These are phyloP conservation scores for Nebria salina DNA, from an alignment of 2,888 invertebrate genomes.

Conservation along the genomic window DNA sequence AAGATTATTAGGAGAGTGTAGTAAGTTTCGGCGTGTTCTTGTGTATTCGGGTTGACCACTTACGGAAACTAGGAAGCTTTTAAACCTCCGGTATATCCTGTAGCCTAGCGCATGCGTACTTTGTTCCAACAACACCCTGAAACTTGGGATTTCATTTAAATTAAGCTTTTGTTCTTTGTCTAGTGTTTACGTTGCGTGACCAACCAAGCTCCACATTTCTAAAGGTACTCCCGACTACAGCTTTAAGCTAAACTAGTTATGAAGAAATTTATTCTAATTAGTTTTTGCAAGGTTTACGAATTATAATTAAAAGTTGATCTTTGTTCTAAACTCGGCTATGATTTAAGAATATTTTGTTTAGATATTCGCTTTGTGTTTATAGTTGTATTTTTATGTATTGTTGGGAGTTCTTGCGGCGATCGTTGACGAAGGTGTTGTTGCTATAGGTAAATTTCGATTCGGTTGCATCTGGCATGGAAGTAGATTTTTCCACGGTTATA, in stretches of 20 bases:
- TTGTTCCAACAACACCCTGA: background rate
- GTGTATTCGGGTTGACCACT: background rate
- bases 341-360: no score
- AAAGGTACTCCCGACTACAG: no score
- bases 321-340: no score
- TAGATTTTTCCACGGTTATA: background rate
- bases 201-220: background rate
- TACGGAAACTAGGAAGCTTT: background rate
- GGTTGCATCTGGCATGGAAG: background rate
- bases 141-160: background rate
- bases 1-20: background rate
- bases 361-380: no score
- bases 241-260: no score
- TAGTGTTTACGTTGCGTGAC: background rate
- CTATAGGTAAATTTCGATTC: background rate
- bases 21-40: background rate
- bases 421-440: no score
- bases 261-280: no score
- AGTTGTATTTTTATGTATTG: no score
- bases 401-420: no score
- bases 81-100: background rate
- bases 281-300: no score
- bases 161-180: background rate
- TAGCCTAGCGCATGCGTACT: background rate
- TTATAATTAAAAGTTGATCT: no score